A percentile compares a stretch with the other conserved stretches of the same genome.
phyloP scores from a whole-genome alignment of 1,140 invertebrate genomes.

The Zelostemma sp. region DNA sequence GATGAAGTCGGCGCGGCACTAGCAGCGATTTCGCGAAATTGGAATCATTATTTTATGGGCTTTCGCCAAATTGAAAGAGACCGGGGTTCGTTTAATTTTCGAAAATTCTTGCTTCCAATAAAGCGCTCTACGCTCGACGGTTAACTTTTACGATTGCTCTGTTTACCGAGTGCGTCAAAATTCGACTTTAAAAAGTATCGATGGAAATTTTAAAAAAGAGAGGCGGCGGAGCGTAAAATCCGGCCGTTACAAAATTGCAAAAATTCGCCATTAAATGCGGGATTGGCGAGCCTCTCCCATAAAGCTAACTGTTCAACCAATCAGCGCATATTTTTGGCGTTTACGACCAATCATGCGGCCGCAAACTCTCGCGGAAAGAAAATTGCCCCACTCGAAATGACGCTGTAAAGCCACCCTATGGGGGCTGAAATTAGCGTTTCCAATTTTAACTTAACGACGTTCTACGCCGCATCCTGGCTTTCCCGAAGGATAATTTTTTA shows the following conservation, averaged over 20 bases:
- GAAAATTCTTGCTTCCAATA: conserved; percentile 51
- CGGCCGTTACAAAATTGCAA: conserved; percentile 67
- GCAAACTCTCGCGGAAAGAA: conserved; percentile 54
- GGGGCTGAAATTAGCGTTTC: conserved; percentile 27
- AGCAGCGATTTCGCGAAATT: conserved; percentile 67
- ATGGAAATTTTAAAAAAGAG: not conserved
- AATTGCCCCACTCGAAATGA: conserved; percentile 53
- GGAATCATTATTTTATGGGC: conserved; percentile 68
- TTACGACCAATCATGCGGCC: conserved; percentile 66
- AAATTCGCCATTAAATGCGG: conserved; percentile 64
- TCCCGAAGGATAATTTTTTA: conserved; percentile 41
- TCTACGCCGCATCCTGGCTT: conserved; percentile 15
- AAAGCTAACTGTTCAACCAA: conserved; percentile 59
- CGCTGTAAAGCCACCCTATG: conserved; percentile 37
- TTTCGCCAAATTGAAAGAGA: conserved; percentile 57
- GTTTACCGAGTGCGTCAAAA: not conserved
- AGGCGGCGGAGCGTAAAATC: not conserved
- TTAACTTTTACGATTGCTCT: conserved; percentile 11
- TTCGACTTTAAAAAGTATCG: not conserved
- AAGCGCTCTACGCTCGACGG: conserved; percentile 20
- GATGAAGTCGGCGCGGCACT: conserved; percentile 33
- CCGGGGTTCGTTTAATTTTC: conserved; percentile 53
- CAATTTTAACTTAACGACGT: conserved; percentile 41
- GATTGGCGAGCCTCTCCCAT: conserved; percentile 48
- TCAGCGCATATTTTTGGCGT: conserved; percentile 65